Percentiles rank a stretch among this genome's conserved stretches.
Conservation (phyloP, 1,140 invertebrate species). For the Saxidomus purpurata region DNA sequence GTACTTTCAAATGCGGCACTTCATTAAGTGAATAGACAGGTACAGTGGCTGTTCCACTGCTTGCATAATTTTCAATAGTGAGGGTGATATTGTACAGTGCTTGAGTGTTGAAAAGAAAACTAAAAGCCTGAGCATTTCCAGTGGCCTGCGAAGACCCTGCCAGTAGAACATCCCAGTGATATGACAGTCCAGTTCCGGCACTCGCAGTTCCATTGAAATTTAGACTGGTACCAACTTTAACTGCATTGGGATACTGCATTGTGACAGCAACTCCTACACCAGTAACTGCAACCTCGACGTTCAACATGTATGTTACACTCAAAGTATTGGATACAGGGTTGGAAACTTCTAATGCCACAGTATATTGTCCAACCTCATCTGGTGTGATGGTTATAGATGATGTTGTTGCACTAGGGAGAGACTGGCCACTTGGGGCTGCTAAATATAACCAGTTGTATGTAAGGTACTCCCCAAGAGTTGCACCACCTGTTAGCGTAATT, state of each 20-base stretch:
- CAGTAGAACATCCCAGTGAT: constrained; percentile 37
- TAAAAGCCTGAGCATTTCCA: constrained; percentile 33
- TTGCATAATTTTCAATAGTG: constrained; percentile 40
- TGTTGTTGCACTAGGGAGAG: neutral
- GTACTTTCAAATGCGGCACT: constrained; percentile 49
- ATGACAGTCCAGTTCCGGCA: constrained; percentile 59
- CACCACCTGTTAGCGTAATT: constrained; percentile 41
- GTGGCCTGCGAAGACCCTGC: constrained; percentile 28
- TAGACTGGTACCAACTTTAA: constrained; percentile 42
- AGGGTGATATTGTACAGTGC: constrained; percentile 52
- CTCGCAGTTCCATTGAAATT: constrained; percentile 57
- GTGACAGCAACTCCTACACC: constrained; percentile 65
- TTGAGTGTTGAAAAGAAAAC: constrained; percentile 30
- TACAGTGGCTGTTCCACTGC: neutral
- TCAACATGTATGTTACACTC: constrained; percentile 65
- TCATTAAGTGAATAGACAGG: constrained; percentile 57
- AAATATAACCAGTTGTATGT: constrained; percentile 16
- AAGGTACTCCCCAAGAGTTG: constrained; percentile 3
- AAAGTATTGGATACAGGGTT: constrained; percentile 71
- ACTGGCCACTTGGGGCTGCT: constrained; percentile 4
- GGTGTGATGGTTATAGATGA: constrained; percentile 47
- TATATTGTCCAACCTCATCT: constrained; percentile 49
- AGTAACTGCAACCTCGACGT: constrained; percentile 64
- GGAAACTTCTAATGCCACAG: constrained; percentile 68
- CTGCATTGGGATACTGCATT: constrained; percentile 43